Conservation (phyloP, 2,113 vertebrate genomes). For the Bubalus kerabau region DNA sequence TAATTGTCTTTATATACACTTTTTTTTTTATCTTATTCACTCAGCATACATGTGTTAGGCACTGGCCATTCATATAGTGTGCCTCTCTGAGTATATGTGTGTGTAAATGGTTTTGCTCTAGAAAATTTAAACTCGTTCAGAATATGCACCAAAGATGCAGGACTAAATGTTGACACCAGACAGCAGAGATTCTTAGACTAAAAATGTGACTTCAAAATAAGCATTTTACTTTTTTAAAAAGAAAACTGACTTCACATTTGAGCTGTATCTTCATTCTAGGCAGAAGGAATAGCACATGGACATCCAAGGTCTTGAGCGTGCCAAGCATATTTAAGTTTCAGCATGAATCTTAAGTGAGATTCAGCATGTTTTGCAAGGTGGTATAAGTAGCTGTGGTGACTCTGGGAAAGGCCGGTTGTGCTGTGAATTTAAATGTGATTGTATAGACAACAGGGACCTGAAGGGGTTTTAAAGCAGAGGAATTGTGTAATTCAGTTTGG, state of each 20-base stretch:
- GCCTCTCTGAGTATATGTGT: background rate
- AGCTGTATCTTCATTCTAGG: background rate
- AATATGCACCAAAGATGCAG: background rate
- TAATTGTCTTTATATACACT: background rate
- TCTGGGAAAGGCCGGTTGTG: background rate
- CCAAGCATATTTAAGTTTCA: background rate
- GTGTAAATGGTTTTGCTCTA: background rate
- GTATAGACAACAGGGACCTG: background rate
- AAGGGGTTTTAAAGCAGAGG: background rate
- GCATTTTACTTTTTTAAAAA: background rate
- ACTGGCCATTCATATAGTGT: background rate
- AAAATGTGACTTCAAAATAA: background rate
- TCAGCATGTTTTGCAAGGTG: background rate
- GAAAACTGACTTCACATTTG: background rate
- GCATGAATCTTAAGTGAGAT: background rate
- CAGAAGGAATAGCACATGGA: background rate
- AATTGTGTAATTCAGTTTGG: background rate
- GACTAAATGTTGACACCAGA: background rate
- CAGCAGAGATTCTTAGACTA: background rate
- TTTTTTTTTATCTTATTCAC: background rate
- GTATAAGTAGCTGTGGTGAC: background rate
- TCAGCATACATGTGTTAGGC: background rate
- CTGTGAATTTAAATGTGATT: background rate
- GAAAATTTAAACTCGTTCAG: background rate
- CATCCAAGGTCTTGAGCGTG: background rate